Percentiles rank a stretch among this genome's conserved stretches.
Evolutionary conservation across 2,888 invertebrate species (phyloP).

Genomic region (Phytoseiulus persimilis): DNA sequence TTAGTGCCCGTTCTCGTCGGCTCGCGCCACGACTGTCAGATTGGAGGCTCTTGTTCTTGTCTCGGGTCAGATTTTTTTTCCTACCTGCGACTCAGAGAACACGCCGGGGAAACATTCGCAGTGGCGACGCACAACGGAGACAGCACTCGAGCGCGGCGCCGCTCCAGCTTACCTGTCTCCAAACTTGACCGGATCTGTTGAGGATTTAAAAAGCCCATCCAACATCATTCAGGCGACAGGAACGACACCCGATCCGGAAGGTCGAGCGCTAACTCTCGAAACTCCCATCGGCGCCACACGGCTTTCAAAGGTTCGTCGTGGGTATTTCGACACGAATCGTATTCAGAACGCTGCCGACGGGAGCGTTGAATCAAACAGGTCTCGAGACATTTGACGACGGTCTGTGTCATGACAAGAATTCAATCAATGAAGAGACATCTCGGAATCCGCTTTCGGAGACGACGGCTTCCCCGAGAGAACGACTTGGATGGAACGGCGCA

Average conservation of each 20-base stretch:
- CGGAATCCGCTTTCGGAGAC: background rate
- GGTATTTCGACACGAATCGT: background rate
- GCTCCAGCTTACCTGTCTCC: too few relatives aligned
- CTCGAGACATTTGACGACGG: background rate
- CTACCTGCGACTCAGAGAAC: background rate
- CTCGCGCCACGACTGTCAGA: background rate
- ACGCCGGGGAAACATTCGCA: background rate
- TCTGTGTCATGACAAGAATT: background rate
- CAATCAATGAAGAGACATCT: constrained; percentile 5
- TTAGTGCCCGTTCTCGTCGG: background rate
- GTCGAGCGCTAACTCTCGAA: background rate
- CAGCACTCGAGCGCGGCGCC: too few relatives aligned
- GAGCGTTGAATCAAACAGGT: background rate
- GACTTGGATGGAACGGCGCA: background rate
- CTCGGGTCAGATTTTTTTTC: background rate
- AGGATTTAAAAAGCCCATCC: too few relatives aligned
- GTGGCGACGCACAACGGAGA: background rate
- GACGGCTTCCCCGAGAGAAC: background rate
- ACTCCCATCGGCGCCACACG: background rate
- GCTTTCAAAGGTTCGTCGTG: background rate
- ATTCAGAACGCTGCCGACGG: background rate
- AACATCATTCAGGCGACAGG: background rate
- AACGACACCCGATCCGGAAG: too few relatives aligned
- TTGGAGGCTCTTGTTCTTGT: background rate
- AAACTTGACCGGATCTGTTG: too few relatives aligned